Evolutionary conservation across 2,888 invertebrate genomes (phyloP).

Genomic region (Hirtodrosophila confusa): DNA sequence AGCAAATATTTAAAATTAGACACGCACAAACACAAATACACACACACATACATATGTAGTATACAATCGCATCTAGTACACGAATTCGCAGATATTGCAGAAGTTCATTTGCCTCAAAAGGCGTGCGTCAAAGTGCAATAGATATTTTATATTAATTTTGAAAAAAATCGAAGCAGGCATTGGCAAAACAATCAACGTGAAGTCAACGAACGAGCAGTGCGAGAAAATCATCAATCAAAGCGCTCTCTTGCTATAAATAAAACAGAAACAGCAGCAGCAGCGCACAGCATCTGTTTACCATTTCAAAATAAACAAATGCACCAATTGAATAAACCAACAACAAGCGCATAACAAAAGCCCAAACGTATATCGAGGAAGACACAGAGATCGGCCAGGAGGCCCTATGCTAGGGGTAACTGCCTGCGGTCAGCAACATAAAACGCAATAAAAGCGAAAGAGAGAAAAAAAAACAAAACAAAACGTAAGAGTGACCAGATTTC

Average conservation of each 20-base stretch:
- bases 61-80: slow-evolving; percentile 25
- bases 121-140: slow-evolving; percentile 58
- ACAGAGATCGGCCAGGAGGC: slow-evolving; percentile 21
- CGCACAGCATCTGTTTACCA: slow-evolving; percentile 58
- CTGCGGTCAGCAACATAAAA: slow-evolving; percentile 11
- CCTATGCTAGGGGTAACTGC: slow-evolving; percentile 21
- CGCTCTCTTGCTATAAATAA: slow-evolving; percentile 57
- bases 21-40: slow-evolving; percentile 40
- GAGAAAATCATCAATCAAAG: slow-evolving; percentile 38
- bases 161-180: slow-evolving; percentile 55
- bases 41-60: slow-evolving; percentile 27
- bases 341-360: slow-evolving; percentile 39
- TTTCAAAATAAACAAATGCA: slow-evolving; percentile 66
- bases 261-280: slow-evolving; percentile 29
- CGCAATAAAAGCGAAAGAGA: slow-evolving; percentile 12
- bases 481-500: slow-evolving; percentile 52
- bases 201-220: slow-evolving; percentile 47
- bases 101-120: slow-evolving; percentile 67
- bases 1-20: slow-evolving; percentile 65
- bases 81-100: slow-evolving; percentile 41
- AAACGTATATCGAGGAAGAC: slow-evolving; percentile 25
- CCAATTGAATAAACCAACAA: slow-evolving; percentile 27
- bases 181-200: slow-evolving; percentile 45
- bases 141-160: slow-evolving; percentile 40
- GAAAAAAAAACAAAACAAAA: slow-evolving; percentile 26